These are phyloP conservation scores for Melanostoma mellinum DNA, from an alignment of 2,888 invertebrate genomes.

Conservation along the genomic window DNA sequence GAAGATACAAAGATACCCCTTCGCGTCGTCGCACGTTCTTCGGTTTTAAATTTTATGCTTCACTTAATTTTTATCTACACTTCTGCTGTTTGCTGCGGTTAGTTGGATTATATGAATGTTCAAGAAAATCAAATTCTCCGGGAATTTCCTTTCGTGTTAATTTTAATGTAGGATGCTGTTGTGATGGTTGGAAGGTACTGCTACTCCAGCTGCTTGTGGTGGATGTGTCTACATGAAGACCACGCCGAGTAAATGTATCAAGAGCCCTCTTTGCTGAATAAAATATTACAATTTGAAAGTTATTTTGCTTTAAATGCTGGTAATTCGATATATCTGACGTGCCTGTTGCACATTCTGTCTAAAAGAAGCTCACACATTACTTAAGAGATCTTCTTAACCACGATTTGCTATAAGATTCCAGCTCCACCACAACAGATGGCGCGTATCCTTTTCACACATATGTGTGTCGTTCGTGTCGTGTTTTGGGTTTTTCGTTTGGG, in stretches of 20 bases:
- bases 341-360: conserved; percentile 57
- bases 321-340: conserved; percentile 69
- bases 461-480: background rate
- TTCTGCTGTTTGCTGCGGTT: conserved; percentile 41
- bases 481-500: conserved; percentile 18
- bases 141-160: conserved; percentile 60
- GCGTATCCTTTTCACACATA: conserved; percentile 51
- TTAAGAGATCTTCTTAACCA: conserved; percentile 21
- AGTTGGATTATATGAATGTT: background rate
- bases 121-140: conserved; percentile 62
- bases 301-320: conserved; percentile 66
- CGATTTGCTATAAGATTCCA: conserved; percentile 2
- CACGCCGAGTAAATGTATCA: too few relatives aligned
- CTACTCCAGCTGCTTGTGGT: background rate
- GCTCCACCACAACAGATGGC: conserved; percentile 50
- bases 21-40: background rate
- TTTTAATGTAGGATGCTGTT: conserved; percentile 56
- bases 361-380: background rate
- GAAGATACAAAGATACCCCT: conserved; percentile 55
- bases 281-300: conserved; percentile 70
- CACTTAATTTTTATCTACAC: conserved; percentile 70
- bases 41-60: conserved; percentile 61
- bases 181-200: conserved; percentile 18
- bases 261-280: conserved; percentile 20
- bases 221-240: background rate